Percentiles rank a stretch among this genome's conserved stretches.
Conservation (phyloP, 2,113 vertebrate genomes). For the Sinocyclocheilus maitianheensis region DNA sequence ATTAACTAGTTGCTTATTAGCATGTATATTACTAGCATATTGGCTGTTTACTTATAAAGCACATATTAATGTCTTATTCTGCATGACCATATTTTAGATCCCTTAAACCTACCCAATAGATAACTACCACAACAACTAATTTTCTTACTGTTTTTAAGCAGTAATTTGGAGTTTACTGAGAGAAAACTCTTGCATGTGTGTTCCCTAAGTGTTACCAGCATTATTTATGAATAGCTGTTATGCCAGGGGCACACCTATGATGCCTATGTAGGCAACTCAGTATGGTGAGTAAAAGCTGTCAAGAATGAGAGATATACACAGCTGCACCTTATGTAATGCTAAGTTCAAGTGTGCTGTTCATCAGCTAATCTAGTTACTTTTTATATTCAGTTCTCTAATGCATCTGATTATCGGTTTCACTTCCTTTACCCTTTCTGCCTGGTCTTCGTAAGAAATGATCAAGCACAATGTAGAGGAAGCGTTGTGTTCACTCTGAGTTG, state of each 20-base stretch:
- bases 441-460: background rate
- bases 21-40: too few species aligned
- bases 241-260: background rate
- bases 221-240: background rate
- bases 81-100: background rate
- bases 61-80: background rate
- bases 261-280: background rate
- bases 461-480: slow-evolving; percentile 27
- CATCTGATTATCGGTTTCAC: background rate
- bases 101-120: too few species aligned
- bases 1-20: background rate
- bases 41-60: background rate
- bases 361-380: background rate
- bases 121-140: background rate
- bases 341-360: background rate
- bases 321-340: background rate
- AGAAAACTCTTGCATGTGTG: background rate
- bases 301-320: background rate
- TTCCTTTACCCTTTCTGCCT: slow-evolving; percentile 7
- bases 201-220: background rate
- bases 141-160: too few species aligned
- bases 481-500: slow-evolving; percentile 13
- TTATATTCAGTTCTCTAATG: background rate
- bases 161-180: background rate
- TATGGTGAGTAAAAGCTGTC: background rate